Conservation (phyloP, 2,797 vertebrate genomes). For the Onychomys leucogaster region DNA sequence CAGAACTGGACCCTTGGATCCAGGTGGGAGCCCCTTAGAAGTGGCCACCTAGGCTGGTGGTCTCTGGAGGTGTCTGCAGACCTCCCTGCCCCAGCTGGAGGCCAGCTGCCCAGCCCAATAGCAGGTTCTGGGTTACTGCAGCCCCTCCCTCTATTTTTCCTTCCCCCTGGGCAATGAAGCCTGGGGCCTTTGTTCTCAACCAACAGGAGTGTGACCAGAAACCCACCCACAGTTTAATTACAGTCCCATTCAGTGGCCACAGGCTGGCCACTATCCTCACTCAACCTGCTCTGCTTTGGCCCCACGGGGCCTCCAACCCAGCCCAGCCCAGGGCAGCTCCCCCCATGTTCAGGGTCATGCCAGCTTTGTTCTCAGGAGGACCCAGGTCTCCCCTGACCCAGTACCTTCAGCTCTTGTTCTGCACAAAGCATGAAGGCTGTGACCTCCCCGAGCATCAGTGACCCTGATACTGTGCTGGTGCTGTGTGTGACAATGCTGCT, state of each 20-base stretch:
- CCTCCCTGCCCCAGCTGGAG: slow-evolving; percentile 48
- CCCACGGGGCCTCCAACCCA: neutral
- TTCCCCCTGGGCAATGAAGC: slow-evolving; percentile 49
- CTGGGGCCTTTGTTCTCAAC: slow-evolving; percentile 74
- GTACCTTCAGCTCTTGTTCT: neutral
- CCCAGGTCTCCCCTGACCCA: neutral
- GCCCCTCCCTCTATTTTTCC: slow-evolving; percentile 28
- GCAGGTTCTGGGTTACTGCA: slow-evolving; percentile 59
- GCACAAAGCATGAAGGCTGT: neutral
- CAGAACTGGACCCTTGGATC: neutral
- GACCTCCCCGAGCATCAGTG: neutral
- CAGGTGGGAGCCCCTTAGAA: slow-evolving; percentile 42
- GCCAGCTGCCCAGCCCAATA: slow-evolving; percentile 59
- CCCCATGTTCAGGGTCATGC: neutral
- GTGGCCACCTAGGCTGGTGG: neutral
- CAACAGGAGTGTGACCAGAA: slow-evolving; percentile 75
- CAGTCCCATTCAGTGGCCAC: slow-evolving; percentile 53
- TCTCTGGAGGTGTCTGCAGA: slow-evolving; percentile 15
- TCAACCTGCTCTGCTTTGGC: slow-evolving; percentile 13
- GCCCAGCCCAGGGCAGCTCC: neutral
- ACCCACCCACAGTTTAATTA: slow-evolving; percentile 74
- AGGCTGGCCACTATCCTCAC: slow-evolving; percentile 39
- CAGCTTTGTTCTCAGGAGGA: slow-evolving; percentile 56
- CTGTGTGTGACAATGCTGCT: no score
- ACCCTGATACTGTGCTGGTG: neutral